These are phyloP conservation scores for Drosophila lini DNA, from an alignment of 1,140 invertebrate genomes.

Conservation along the genomic window DNA sequence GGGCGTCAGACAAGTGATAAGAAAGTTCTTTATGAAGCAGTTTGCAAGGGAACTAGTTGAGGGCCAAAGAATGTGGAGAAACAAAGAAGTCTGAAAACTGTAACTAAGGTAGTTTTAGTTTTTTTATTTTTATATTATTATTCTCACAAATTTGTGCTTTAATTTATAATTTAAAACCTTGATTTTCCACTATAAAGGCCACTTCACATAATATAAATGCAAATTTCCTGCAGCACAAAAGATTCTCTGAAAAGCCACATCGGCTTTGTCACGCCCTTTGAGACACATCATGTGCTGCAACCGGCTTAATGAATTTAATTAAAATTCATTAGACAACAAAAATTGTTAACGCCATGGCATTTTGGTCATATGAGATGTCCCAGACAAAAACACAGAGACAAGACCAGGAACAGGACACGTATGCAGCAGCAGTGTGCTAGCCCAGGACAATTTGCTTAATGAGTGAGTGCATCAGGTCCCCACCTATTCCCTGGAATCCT, in stretches of 20 bases:
- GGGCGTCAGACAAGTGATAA: slow-evolving; percentile 26
- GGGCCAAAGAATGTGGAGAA: neutral
- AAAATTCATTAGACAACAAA: slow-evolving; percentile 64
- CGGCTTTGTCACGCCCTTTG: slow-evolving; percentile 3
- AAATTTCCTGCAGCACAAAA: slow-evolving; percentile 16
- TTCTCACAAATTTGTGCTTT: neutral
- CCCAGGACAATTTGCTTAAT: slow-evolving; percentile 76
- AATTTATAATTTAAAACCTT: neutral
- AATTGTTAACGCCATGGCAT: slow-evolving; percentile 34
- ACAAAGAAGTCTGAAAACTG: neutral
- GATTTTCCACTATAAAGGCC: neutral
- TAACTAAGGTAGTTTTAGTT: neutral
- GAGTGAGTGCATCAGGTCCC: slow-evolving; percentile 43
- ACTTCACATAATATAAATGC: slow-evolving; percentile 11
- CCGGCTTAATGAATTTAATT: slow-evolving; percentile 74
- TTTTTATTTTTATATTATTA: neutral
- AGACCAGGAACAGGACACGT: slow-evolving; percentile 8
- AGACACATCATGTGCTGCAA: slow-evolving; percentile 21
- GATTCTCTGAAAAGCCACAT: neutral
- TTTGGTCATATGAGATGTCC: slow-evolving; percentile 34
- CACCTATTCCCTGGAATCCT: slow-evolving; percentile 1
- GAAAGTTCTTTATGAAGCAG: slow-evolving; percentile 6
- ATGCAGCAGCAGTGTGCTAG: slow-evolving; percentile 41
- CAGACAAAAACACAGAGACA: slow-evolving; percentile 12
- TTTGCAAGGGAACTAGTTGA: slow-evolving; percentile 17